Evolutionary conservation across 2,797 vertebrate species (phyloP).

Genomic region (Dendrocincla fuliginosa): DNA sequence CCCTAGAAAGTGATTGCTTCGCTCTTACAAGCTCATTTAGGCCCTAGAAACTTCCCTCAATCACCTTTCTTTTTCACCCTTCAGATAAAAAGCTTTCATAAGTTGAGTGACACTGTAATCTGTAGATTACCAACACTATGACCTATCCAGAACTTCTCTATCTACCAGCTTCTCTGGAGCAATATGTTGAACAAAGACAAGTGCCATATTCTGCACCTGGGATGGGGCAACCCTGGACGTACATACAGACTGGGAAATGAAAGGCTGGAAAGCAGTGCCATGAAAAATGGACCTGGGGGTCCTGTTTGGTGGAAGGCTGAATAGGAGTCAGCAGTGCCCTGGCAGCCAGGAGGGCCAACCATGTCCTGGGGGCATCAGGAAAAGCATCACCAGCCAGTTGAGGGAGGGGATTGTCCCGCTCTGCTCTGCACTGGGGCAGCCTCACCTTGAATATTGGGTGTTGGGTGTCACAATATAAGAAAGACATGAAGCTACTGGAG

Average conservation of each 20-base stretch:
- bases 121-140: neutral
- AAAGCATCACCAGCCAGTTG: rapidly evolving
- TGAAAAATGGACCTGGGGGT: neutral
- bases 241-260: too few relatives aligned
- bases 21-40: neutral
- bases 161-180: neutral
- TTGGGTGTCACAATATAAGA: neutral
- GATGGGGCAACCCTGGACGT: neutral
- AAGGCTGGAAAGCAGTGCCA: neutral
- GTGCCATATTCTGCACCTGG: neutral
- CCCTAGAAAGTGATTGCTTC: neutral
- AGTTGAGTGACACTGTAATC: neutral
- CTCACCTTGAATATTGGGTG: neutral
- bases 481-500: neutral
- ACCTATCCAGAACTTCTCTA: neutral
- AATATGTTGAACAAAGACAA: neutral
- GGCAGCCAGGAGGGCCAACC: neutral
- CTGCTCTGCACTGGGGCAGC: neutral
- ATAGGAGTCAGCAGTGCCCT: neutral
- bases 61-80: neutral
- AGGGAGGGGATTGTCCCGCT: neutral
- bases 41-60: neutral
- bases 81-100: neutral
- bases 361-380: neutral
- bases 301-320: neutral